Evolutionary conservation across 2,113 vertebrate species (phyloP).

Genomic region (Podarcis raffonei): DNA sequence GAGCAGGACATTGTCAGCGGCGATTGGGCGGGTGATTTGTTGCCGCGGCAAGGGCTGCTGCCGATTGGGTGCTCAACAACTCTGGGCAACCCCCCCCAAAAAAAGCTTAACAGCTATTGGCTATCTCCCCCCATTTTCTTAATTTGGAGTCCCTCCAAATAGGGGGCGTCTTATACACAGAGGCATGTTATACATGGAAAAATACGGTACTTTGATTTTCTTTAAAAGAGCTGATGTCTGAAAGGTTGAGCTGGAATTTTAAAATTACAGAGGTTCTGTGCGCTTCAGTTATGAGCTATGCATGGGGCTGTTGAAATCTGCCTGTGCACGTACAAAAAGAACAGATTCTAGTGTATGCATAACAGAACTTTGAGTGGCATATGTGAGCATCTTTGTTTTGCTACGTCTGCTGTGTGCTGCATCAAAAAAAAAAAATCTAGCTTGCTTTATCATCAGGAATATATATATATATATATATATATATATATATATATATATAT

Average conservation of each 20-base stretch:
- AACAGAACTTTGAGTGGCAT: conserved; percentile 73
- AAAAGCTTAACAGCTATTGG: too few relatives aligned
- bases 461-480: too few relatives aligned
- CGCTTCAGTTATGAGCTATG: conserved; percentile 39
- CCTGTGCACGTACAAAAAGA: conserved; percentile 66
- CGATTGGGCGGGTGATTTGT: too few relatives aligned
- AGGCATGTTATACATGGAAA: too few relatives aligned
- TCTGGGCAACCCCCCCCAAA: too few relatives aligned
- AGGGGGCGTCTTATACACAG: too few relatives aligned
- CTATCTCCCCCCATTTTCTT: too few relatives aligned
- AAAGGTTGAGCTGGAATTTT: conserved; percentile 57
- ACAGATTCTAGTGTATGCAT: conserved; percentile 73
- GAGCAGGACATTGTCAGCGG: too few relatives aligned
- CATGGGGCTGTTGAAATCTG: conserved; percentile 64
- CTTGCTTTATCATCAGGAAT: conserved; percentile 50
- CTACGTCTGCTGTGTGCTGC: conserved; percentile 64
- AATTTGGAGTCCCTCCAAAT: too few relatives aligned
- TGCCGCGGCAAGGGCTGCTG: too few relatives aligned
- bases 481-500: too few relatives aligned
- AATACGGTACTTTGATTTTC: not conserved
- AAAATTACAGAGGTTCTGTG: conserved; percentile 60
- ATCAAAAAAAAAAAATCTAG: conserved; percentile 55
- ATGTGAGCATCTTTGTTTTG: conserved; percentile 69
- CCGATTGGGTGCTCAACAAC: too few relatives aligned
- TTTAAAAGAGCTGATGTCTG: conserved; percentile 49